Evolutionary conservation across 1,140 invertebrate genomes (phyloP), one percentile per base, ranked within the genome.

Genomic region (Apocrypta bakeri): DNA sequence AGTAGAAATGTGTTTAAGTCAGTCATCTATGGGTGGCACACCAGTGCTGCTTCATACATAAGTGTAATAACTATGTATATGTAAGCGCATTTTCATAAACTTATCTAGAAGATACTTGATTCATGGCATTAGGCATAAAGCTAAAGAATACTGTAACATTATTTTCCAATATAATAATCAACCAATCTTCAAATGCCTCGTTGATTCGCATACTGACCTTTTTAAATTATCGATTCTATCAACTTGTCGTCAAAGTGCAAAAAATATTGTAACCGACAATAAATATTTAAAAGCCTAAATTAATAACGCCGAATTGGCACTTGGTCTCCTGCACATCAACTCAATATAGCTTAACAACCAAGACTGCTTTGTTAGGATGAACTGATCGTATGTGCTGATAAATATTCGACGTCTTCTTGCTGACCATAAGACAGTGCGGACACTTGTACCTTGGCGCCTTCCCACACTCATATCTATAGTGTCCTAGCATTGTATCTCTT

Each of bases 401-500:
- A 79, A 92, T 87, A 74, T 91, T 92, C 27, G 90, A 91, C 0
- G 89, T 89, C 81, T 91, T 92, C 85, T 92, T 92, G 80, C 89
- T 90, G 86, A 88, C 87, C 29, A 90, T 85, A 0, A 88, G 71
- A 85, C 93, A 94, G 83, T 92, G 90, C 27, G 92, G 93, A 85
- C 94, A 95, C 83, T 93, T 92, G 87, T 93, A 94, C 31, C 93
- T 88, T 4, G 94, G 94, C 71, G 94, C 93, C 84, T 94, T 93
- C 14, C 94, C 94, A 82, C 94, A 94, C 86, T 94, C 94, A 90
- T 92, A 93, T 25, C 91, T 88, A 74, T 89, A 91, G 82, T 93
- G 92, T 71, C 88, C 88, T 82, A 91, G 66, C 91, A 92, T 92
- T 1, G 90, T 92, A 81, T 92, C 90, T 1, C 89, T 83, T 64